Evolutionary conservation across 2,113 vertebrate genomes (phyloP), one percentile per base, ranked within the genome.

Genomic region (Lipophrys pholis): DNA sequence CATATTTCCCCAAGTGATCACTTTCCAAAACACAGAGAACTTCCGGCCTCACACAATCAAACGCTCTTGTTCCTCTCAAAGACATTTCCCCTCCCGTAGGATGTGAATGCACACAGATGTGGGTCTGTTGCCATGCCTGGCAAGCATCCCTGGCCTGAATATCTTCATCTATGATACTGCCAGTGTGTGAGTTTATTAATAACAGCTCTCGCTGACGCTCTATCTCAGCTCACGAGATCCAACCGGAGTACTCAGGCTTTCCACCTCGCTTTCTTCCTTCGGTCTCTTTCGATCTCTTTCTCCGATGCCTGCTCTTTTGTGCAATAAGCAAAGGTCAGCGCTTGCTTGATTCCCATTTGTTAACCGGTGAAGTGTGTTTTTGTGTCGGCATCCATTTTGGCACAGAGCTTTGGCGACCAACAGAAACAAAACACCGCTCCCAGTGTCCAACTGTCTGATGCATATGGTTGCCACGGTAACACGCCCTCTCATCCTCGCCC

Each of bases 401-500:
- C 73, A 60, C 46, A 2, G 0, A 12, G 12, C 10, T 56, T 76
- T 73, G 76, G 69, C 75, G 69, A 38, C 6, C 30, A 52, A 70
- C 59, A 17, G 72, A 71, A 75, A 73, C 54, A 66, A 57, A 73
- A 64, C 74, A 11, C 54, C 42, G 41, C 83, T 66, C 54, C 52
- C 35, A 42, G 53, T 65, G 50, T 85, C 76, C 38, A 21, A 65
- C 48, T 57, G 61, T 75, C 50, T 52, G 72, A 75, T 69, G 75
- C 69, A 53, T 78, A 51, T 54, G 69, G 84, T 89, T 75, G 80
- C 69, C 87, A 82, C 16, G 71, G 87, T 75, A 89, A 81, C 82
- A 30, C 55, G 63, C 57, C 39, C 45, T 66, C 68, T 79, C 46
- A 62, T 76, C 54, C 59, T 67, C 11, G 14, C 64, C 56, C 58